A percentile compares a stretch with the other conserved stretches of the same genome.
phyloP scores from a whole-genome alignment of 1,140 invertebrate species.

The Caligus rogercresseyi region DNA sequence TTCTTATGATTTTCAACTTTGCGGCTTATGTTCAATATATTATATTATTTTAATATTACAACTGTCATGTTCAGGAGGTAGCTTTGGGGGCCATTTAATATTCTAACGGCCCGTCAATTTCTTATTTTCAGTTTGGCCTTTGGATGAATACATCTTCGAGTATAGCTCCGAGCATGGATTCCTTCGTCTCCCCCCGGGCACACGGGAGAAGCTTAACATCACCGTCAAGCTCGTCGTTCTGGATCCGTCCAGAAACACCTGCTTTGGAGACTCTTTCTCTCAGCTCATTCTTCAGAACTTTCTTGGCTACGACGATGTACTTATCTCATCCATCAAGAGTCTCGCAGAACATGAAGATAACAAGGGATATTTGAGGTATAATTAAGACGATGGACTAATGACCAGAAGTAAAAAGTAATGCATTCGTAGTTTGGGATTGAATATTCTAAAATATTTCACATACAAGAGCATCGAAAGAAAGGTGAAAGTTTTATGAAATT shows the following conservation, averaged over 20 bases:
- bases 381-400: no score
- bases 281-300: constrained; percentile 77
- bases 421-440: not conserved
- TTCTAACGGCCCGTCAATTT: no score
- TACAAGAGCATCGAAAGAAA: no score
- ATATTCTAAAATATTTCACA: no score
- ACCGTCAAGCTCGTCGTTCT: constrained; percentile 79
- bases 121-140: constrained; percentile 52
- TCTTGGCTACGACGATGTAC: constrained; percentile 84
- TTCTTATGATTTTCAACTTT: no score
- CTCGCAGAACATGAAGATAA: constrained; percentile 89
- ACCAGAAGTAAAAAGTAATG: not conserved
- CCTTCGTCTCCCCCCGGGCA: constrained; percentile 63
- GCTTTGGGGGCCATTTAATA: no score
- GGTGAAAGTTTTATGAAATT: not conserved
- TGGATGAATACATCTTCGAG: constrained; percentile 91
- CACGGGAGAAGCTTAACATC: constrained; percentile 65
- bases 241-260: constrained; percentile 67
- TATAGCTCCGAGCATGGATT: constrained; percentile 95
- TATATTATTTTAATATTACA: no score
- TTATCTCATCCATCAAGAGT: constrained; percentile 88
- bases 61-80: no score
- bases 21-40: no score
- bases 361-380: constrained; percentile 70
- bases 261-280: constrained; percentile 82